Evolutionary conservation across 2,797 vertebrate genomes (phyloP).

Genomic region (Crocidura indochinensis): DNA sequence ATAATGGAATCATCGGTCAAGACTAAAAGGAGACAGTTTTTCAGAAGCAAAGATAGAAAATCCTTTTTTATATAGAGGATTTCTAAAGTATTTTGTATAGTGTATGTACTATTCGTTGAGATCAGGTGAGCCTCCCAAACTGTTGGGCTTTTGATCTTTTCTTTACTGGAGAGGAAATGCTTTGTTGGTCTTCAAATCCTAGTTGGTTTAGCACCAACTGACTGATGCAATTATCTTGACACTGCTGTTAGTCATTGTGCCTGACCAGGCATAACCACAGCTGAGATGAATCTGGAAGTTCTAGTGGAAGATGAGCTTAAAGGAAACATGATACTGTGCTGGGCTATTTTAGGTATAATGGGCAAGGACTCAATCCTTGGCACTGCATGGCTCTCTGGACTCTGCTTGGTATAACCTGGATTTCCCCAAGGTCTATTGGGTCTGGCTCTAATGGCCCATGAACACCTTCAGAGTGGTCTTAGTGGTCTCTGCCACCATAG

Average conservation of each 20-base stretch:
- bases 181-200: not conserved
- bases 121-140: not conserved
- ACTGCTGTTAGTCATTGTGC: not conserved
- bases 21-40: constrained; percentile 39
- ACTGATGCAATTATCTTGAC: not conserved
- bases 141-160: not conserved
- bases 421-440: too few species aligned
- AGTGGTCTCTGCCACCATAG: too few species aligned
- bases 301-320: not conserved
- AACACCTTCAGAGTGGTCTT: too few species aligned
- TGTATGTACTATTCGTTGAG: not conserved
- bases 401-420: too few species aligned
- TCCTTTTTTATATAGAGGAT: not conserved
- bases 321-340: not conserved
- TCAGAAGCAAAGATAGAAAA: constrained; percentile 25
- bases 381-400: too few species aligned
- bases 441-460: too few species aligned
- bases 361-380: not conserved
- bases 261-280: not conserved
- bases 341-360: not conserved
- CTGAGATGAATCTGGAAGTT: constrained; percentile 10
- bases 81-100: too few species aligned
- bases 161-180: not conserved
- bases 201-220: not conserved
- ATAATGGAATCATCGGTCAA: constrained; percentile 19